Evolutionary conservation across 2,113 vertebrate species (phyloP).

Genomic region (Zosterops japonicus): DNA sequence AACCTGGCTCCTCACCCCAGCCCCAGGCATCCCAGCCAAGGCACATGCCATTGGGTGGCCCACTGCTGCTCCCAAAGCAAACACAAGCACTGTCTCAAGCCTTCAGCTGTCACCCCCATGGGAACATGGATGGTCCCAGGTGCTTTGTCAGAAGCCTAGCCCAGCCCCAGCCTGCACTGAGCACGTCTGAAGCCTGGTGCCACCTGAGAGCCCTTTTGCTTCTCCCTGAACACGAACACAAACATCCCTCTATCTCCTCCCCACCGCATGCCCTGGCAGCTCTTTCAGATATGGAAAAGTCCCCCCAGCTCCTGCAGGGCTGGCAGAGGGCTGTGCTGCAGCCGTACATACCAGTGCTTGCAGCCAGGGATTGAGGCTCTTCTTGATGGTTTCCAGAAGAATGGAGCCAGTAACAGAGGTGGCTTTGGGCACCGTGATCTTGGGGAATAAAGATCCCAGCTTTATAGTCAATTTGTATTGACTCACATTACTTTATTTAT

Average conservation of each 20-base stretch:
- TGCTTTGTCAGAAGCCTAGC: neutral
- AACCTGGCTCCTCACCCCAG: neutral
- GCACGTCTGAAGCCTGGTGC: neutral
- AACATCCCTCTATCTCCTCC: neutral
- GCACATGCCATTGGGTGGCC: neutral
- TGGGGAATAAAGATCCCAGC: neutral
- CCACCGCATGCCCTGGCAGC: accelerated
- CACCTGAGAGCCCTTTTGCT: neutral
- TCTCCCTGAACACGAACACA: accelerated
- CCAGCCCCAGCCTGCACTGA: accelerated
- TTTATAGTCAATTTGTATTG: conserved; percentile 21
- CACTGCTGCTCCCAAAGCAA: neutral
- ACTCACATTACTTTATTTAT: conserved; percentile 52
- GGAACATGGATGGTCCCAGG: accelerated
- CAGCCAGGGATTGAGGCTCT: neutral
- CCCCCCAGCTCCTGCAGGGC: accelerated
- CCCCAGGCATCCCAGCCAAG: neutral
- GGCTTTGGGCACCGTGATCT: neutral
- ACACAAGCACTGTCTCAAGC: neutral
- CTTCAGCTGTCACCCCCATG: neutral
- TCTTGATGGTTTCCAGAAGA: neutral
- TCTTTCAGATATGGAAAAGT: accelerated
- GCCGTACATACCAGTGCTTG: accelerated
- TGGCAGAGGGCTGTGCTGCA: neutral
- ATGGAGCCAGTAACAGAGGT: neutral